phyloP scores from a whole-genome alignment of 2,797 vertebrate species.

The Linurgus olivaceus region DNA sequence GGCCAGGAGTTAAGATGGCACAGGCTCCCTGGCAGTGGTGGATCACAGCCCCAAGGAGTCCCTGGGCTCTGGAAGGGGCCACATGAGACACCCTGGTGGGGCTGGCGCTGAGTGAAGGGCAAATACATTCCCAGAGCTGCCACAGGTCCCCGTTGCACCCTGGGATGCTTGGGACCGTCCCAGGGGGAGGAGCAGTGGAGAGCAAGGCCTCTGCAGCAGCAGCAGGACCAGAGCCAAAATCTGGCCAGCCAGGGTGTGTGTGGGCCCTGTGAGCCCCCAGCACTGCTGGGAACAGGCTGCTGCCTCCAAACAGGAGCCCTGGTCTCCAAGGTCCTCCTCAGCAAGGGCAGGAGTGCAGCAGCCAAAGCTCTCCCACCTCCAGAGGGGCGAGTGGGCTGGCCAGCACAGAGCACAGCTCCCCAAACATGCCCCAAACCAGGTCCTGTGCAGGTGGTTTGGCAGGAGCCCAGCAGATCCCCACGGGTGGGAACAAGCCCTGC shows the following conservation, averaged over 20 bases:
- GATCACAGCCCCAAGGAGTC: not conserved
- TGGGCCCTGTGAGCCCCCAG: fast-evolving
- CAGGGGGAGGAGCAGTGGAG: not conserved
- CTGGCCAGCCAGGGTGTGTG: fast-evolving
- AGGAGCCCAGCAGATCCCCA: not conserved
- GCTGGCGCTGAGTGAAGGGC: not conserved
- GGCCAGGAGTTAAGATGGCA: not conserved
- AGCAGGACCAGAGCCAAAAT: not conserved
- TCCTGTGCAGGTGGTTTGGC: not conserved
- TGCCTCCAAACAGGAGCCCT: not conserved
- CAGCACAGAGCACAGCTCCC: not conserved
- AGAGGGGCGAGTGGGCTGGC: not conserved
- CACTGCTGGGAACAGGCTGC: not conserved
- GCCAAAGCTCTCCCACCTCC: not conserved
- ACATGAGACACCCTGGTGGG: fast-evolving
- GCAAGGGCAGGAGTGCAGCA: not conserved
- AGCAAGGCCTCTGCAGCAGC: not conserved
- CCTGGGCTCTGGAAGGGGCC: not conserved
- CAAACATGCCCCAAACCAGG: not conserved
- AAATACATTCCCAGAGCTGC: not conserved
- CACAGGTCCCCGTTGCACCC: not conserved
- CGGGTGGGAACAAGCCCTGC: fast-evolving
- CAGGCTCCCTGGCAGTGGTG: fast-evolving
- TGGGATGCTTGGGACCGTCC: not conserved
- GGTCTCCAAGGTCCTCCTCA: not conserved